Conservation (phyloP, 2,888 invertebrate species). For the Falcaria lacertinaria region DNA sequence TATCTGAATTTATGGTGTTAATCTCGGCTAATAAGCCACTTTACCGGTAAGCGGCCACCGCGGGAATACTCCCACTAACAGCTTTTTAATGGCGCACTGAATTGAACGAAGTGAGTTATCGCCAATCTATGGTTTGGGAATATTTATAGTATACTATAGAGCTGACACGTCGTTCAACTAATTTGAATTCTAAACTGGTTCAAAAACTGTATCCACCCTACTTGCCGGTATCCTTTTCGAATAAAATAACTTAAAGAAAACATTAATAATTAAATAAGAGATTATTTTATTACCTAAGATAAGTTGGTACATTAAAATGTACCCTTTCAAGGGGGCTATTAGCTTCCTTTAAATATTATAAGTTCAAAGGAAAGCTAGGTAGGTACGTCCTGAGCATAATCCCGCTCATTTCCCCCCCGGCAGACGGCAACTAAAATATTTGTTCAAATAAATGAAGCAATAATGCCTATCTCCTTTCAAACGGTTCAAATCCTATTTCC, state of each 20-base stretch:
- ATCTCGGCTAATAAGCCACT: slow-evolving; percentile 1
- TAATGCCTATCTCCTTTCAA: background rate
- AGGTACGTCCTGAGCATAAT: background rate
- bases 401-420: background rate
- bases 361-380: background rate
- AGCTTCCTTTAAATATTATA: background rate
- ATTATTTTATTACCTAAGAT: too few relatives aligned
- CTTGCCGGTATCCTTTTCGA: too few relatives aligned
- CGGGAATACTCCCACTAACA: background rate
- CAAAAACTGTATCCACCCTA: too few relatives aligned
- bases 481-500: background rate
- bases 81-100: background rate
- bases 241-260: too few relatives aligned
- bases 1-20: background rate
- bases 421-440: background rate
- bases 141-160: too few relatives aligned
- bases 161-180: too few relatives aligned
- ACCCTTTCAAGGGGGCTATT: too few relatives aligned
- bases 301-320: too few relatives aligned
- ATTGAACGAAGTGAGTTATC: background rate
- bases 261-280: too few relatives aligned
- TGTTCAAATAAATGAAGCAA: background rate
- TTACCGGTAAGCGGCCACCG: background rate
- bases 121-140: background rate
- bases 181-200: too few relatives aligned